Conservation (phyloP, 2,797 vertebrate genomes). For the Pogonophryne albipinna region DNA sequence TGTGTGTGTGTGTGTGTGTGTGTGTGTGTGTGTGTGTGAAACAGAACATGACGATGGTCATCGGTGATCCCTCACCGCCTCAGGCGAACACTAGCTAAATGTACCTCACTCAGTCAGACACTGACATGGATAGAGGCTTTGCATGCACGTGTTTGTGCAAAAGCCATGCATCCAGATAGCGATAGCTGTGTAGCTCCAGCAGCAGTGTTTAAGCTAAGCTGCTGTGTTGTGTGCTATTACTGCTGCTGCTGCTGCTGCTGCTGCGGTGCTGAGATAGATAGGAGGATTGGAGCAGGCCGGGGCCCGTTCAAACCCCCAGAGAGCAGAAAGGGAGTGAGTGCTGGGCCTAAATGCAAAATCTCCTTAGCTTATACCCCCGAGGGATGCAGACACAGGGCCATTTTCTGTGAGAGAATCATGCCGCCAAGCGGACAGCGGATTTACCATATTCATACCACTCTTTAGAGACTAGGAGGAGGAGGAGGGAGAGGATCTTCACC, state of each 20-base stretch:
- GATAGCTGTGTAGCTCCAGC: conserved; percentile 58
- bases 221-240: conserved; percentile 58
- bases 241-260: conserved; percentile 14
- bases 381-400: conserved; percentile 74
- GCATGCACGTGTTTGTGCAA: conserved; percentile 37
- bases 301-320: conserved; percentile 74
- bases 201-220: conserved; percentile 70
- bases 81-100: conserved; percentile 72
- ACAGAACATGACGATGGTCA: conserved; percentile 73
- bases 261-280: conserved; percentile 61
- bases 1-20: conserved; percentile 42
- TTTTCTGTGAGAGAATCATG: conserved; percentile 84
- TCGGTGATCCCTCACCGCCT: conserved; percentile 71
- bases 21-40: conserved; percentile 51
- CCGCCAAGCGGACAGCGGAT: conserved; percentile 79
- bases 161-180: conserved; percentile 64
- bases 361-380: conserved; percentile 75
- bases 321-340: conserved; percentile 72
- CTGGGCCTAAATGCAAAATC: conserved; percentile 81
- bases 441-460: conserved; percentile 86
- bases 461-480: conserved; percentile 64
- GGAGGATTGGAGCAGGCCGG: conserved; percentile 60
- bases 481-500: conserved; percentile 72
- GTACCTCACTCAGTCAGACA: conserved; percentile 71
- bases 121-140: conserved; percentile 63